Evolutionary conservation across 2,113 vertebrate genomes (phyloP), one percentile per base, ranked within the genome.

Genomic region (Mionectes macconnelli): DNA sequence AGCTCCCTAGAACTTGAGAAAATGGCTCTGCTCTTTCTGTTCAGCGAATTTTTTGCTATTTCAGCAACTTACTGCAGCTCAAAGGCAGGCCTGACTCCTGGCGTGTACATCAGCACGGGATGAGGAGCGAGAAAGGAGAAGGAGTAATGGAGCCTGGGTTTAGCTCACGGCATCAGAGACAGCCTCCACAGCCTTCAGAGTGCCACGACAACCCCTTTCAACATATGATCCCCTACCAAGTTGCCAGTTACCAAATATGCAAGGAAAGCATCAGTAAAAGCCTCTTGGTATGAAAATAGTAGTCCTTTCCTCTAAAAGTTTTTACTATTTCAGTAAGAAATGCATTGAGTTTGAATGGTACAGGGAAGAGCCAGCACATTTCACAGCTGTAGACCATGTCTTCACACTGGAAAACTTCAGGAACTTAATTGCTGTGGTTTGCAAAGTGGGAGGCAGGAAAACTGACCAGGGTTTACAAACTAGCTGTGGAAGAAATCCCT

Each of bases 151-250:
- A 7, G 23, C 31, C 52, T 23, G 20, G 17, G 33, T 35, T 53
- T 31, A 70, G 63, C 45, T 91, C 73, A 53, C 28, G 35, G 17
- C 47, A 83, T 30, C 49, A 76, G 50, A 30, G 22, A 15, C 6
- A 49, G n/a, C 39, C 53, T 55, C 39, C 30, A 25, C 21, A 37
- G 66, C 50, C 33, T 25, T 14, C 42, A 44, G 27, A 27, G 33
- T 3, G 42, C 39, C n/a, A 66, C 20, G 8, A 11, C 2, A 2
- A 45, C 6, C 19, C 6, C 0, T 8, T 82, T 28, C 1, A 4
- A 47, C 27, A 67, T 17, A 40, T 59, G 60, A 4, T 33, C 69
- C 24, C 31, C 40, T 24, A 52, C 8, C 39, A 73, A 80, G 11
- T 0, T 56, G 13, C 24, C 45, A 39, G 28, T 28, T 50, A 28